phyloP scores from a whole-genome alignment of 35 echinoderm and acorn worm genomes.

The Stichopus chloronotus region DNA sequence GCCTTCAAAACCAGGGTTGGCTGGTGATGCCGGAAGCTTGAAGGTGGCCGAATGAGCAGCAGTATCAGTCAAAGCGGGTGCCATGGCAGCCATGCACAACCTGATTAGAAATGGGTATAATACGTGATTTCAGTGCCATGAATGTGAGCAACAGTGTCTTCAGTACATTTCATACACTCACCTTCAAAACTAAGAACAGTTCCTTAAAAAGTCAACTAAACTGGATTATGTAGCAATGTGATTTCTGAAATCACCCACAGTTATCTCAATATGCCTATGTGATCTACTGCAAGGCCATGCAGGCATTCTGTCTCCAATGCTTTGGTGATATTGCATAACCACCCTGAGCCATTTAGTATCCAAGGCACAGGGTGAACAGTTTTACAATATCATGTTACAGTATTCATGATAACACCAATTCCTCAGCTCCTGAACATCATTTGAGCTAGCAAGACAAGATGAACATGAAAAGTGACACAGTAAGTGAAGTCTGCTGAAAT shows the following conservation, averaged over 20 bases:
- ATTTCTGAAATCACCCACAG: no score
- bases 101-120: conserved; percentile 60
- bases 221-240: no score
- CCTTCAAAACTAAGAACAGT: neutral
- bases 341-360: neutral
- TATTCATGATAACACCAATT: neutral
- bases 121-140: conserved; percentile 41
- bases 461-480: no score
- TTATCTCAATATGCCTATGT: no score
- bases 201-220: no score
- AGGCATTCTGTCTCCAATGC: neutral
- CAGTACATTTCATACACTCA: neutral
- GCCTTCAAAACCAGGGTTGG: conserved; percentile 72
- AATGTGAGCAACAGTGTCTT: neutral
- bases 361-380: neutral
- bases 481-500: no score
- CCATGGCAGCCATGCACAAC: conserved; percentile 99
- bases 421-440: neutral
- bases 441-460: no score
- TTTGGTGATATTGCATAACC: neutral
- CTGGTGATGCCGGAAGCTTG: conserved; percentile 94
- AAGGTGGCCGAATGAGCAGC: conserved; percentile 93
- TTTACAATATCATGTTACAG: neutral
- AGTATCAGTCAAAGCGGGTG: conserved; percentile 98
- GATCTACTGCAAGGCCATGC: neutral